phyloP scores from a whole-genome alignment of 2,888 invertebrate genomes.

The Meganola albula region DNA sequence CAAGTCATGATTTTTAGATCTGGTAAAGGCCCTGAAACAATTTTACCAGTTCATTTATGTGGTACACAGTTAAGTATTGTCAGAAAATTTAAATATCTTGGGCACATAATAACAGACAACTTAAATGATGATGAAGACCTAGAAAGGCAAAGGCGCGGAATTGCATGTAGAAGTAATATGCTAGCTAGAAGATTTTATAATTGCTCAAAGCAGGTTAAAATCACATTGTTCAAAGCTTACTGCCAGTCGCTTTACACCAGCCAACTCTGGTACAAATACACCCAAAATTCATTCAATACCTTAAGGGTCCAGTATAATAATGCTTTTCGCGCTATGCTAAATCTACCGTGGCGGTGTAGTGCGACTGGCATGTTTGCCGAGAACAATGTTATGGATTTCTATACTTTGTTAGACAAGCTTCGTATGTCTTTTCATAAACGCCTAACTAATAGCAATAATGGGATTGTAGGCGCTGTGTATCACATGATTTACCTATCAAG shows the following conservation, averaged over 20 bases:
- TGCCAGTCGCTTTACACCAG: conserved; percentile 2
- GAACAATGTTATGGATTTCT: too few species aligned
- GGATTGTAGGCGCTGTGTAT: too few species aligned
- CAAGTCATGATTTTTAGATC: conserved; percentile 8
- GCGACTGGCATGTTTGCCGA: too few species aligned
- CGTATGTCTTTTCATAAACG: too few species aligned
- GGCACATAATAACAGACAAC: not conserved
- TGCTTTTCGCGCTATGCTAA: too few species aligned
- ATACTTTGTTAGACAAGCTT: too few species aligned
- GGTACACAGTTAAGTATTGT: not conserved
- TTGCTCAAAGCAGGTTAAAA: not conserved
- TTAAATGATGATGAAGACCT: conserved; percentile 4
- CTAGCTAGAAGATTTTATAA: conserved; percentile 2
- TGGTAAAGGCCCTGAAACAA: conserved; percentile 5
- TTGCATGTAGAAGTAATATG: conserved; percentile 7
- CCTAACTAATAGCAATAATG: too few species aligned
- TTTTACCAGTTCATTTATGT: not conserved
- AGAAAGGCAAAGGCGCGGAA: not conserved
- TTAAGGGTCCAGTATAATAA: conserved; percentile 1
- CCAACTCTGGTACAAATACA: not conserved
- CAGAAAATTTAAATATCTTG: conserved; percentile 2
- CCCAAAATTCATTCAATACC: not conserved
- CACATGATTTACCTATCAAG: too few species aligned
- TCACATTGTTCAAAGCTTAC: not conserved
- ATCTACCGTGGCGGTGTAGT: too few species aligned